Base-by-base conservation (phyloP, 2,113 vertebrate genomes). In the Muntiacus reevesi region DNA sequence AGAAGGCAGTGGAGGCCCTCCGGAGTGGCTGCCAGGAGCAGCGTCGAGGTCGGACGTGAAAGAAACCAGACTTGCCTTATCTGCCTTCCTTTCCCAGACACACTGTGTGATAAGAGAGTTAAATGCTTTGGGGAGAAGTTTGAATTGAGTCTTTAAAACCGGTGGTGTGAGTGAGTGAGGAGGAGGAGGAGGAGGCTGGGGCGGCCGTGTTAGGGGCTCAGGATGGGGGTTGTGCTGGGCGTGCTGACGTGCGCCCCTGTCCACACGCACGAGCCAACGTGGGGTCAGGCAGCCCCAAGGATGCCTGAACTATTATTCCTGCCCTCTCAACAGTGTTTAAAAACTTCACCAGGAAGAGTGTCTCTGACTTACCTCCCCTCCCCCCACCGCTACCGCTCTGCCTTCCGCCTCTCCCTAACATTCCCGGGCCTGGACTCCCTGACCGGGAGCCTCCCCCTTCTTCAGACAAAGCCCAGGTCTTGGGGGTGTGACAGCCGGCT, bases 31-130 rank as follows among this genome's bases (percentile, higher is more conserved):
- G 97, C 94, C 97, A 97, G 96, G 93, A 97, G 87, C 16, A 10
- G 81, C 87, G 91, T 97, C 71, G 87, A 91, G 96, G 96, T 95
- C 84, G 0, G 21, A 10, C 79, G 11, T 97, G 98, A 98, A 33
- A 97, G 97, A 98, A 98, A 97, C 92, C 98, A 98, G 98, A 96
- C 97, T 86, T 47, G 3, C 91, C 76, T 98, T 98, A 98, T 98
- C 98, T 94, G 98, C 86, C 94, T 96, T 96, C 95, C 97, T 91
- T 96, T 94, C 92, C 97, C 97, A 94, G 94, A 96, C 97, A 59
- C 89, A 62, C 89, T 60, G 86, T 84, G 95, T 52, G 97, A 98
- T 98, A 98, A 97, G 76, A 40, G 81, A 57, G 90, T 82, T 86
- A 47, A 86, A 76, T 76, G 47, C 97, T 93, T 60, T 54, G 25